Evolutionary conservation across 2,113 vertebrate species (phyloP), one percentile per base, ranked within the genome.

Genomic region (Larimichthys polyactis): DNA sequence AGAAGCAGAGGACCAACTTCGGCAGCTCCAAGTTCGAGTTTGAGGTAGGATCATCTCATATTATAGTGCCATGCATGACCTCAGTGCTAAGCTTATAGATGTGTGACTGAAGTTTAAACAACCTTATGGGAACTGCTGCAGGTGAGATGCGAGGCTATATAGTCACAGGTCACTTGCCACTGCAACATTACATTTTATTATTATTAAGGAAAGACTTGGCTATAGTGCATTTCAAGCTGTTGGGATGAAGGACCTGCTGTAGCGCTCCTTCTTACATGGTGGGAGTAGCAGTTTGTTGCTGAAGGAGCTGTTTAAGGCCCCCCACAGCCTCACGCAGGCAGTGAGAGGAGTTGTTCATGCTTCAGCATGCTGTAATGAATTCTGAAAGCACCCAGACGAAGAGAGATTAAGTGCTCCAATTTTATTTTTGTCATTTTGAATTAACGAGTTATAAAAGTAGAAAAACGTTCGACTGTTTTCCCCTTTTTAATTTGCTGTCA

Each of bases 21-120:
- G 98, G 98, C 94, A 99, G 98, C 93, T 99, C 98, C 55, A 99
- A 99, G 91, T 99, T 99, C 83, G 98, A 99, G 90, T 99, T 99
- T 83, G 98, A 99, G 98, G 98, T 99, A 95, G 95, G n/a, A 10
- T 15, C 9, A 11, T 46, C 5, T 5, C 10, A 43, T 43, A 9
- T 43, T 29, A 20, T 6, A 32, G 32, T 32, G 32, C 16, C 1
- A 2, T 20, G 14, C 24, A 67, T 16, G 16, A n/a, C n/a, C n/a
- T n/a, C n/a, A n/a, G n/a, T n/a, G n/a, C n/a, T n/a, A n/a, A 9
- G 36, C 24, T 9, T 14, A 44, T n/a, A 6, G 29, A 32, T 1
- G 17, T 71, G 15, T 27, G 9, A 51, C 36, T 3, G 2, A 8
- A 48, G 40, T 29, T 49, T n/a, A 27, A 77, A 72, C 11, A 17